phyloP scores from a whole-genome alignment of 2,113 vertebrate species.

The Isichthys henryi region DNA sequence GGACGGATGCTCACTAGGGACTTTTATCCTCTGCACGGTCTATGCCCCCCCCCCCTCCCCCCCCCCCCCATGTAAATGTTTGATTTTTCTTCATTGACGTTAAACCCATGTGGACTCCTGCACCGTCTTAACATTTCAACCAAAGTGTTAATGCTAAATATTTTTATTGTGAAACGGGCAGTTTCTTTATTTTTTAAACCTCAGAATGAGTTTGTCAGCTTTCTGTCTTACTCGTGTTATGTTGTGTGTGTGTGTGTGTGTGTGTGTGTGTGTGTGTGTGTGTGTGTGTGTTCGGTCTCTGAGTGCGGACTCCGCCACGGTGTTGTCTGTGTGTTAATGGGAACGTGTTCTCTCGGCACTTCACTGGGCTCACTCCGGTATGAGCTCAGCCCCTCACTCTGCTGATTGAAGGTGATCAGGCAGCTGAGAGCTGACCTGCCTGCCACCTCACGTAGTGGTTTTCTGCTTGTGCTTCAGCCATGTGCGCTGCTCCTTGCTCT shows the following conservation, averaged over 20 bases:
- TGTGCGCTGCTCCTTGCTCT: neutral
- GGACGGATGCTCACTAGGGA: neutral
- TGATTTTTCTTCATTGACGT: neutral
- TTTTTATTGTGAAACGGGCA: neutral
- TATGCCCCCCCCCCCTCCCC: neutral
- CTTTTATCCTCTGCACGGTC: neutral
- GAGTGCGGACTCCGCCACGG: neutral
- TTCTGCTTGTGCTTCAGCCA: neutral
- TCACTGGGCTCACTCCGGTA: neutral
- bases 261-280: no score
- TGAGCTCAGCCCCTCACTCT: neutral
- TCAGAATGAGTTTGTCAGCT: neutral
- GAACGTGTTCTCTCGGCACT: neutral
- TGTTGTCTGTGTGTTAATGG: neutral
- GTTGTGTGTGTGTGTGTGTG: neutral
- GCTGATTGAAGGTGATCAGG: neutral
- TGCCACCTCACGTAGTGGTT: neutral
- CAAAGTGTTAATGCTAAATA: neutral
- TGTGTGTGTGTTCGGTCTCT: no score
- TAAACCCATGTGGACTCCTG: neutral
- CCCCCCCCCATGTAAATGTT: neutral
- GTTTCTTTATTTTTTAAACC: neutral
- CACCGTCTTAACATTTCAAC: neutral
- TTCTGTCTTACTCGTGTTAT: neutral
- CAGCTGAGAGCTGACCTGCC: neutral